Evolutionary conservation across 2,888 invertebrate genomes (phyloP).

Genomic region (Lasioglossum vierecki): DNA sequence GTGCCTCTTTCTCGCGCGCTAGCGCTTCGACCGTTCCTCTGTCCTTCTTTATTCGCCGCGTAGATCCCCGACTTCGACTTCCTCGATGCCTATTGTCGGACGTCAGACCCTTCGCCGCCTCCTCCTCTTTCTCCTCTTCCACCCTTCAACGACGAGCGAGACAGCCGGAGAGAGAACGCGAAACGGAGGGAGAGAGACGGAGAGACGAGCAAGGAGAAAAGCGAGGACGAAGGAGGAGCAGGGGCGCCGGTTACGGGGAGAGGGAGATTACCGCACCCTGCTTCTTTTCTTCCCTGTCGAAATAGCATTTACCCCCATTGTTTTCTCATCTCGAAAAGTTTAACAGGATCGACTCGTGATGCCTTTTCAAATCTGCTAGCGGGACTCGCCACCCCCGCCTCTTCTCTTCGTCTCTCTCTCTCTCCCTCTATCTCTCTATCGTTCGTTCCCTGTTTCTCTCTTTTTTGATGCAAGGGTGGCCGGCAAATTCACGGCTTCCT

Average conservation of each 20-base stretch:
- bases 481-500: constrained; percentile 25
- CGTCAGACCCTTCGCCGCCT: constrained; percentile 61
- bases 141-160: background rate
- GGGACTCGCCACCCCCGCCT: constrained; percentile 29
- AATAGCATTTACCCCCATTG: constrained; percentile 73
- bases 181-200: constrained; percentile 7
- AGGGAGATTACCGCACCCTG: constrained; percentile 71
- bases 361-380: constrained; percentile 56
- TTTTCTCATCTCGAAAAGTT: constrained; percentile 70
- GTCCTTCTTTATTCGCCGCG: constrained; percentile 49
- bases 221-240: constrained; percentile 43
- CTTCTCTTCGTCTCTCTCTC: background rate
- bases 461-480: background rate
- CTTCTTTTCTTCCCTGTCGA: constrained; percentile 55
- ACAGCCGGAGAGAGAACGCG: background rate
- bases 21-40: constrained; percentile 10
- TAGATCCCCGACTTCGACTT: constrained; percentile 68
- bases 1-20: background rate
- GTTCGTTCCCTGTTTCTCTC: background rate
- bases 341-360: constrained; percentile 65
- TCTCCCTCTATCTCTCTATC: background rate
- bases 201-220: constrained; percentile 48
- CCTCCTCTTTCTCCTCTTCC: constrained; percentile 18
- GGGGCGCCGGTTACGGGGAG: constrained; percentile 47
- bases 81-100: constrained; percentile 72